These are phyloP conservation scores for Boulengerochromis microlepis DNA, from an alignment of 2,113 vertebrate species.

Conservation along the genomic window DNA sequence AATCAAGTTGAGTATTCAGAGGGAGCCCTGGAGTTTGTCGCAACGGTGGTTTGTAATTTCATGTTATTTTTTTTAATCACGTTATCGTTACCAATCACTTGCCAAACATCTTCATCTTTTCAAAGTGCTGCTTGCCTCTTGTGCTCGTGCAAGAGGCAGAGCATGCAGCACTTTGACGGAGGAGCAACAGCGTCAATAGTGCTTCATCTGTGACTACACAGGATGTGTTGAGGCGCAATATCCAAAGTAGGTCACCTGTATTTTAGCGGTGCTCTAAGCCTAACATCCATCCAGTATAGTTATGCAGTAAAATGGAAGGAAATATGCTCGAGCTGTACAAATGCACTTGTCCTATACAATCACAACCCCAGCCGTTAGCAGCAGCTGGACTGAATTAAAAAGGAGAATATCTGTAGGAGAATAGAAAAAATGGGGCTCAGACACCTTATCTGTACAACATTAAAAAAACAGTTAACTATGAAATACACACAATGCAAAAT, in stretches of 20 bases:
- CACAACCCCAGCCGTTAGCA: background rate
- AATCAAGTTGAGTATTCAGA: background rate
- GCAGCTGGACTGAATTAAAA: background rate
- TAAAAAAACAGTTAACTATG: background rate
- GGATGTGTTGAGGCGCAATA: background rate
- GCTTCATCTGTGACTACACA: background rate
- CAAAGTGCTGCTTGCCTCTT: background rate
- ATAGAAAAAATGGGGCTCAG: background rate
- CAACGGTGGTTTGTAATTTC: background rate
- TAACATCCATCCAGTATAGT: background rate
- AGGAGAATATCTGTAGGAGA: background rate
- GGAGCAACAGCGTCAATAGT: background rate
- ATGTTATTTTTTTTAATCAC: background rate
- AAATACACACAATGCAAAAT: background rate
- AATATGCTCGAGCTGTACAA: background rate
- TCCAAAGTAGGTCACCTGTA: background rate
- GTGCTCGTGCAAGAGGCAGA: background rate
- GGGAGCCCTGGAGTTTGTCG: background rate
- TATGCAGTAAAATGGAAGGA: background rate
- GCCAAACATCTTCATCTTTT: background rate
- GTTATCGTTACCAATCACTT: background rate
- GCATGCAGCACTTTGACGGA: background rate
- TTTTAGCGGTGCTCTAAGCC: background rate
- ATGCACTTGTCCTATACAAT: background rate
- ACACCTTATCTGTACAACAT: background rate